Conservation (phyloP, 35 echinoderm and acorn worm genomes). For the Lytechinus pictus region DNA sequence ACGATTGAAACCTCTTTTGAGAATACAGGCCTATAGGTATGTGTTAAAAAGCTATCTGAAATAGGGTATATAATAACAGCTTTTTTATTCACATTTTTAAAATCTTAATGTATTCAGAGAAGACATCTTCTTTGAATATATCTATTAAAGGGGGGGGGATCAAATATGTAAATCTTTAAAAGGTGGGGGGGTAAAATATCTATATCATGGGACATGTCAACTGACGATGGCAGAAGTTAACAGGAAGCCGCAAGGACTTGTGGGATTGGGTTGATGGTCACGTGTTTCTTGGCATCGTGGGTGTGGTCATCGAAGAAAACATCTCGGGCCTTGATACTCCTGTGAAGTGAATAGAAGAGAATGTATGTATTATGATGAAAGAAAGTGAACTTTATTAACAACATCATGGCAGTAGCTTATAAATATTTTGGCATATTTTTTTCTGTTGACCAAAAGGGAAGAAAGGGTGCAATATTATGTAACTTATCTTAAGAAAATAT, state of each 20-base stretch:
- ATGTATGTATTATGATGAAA: too few species aligned
- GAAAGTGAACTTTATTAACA: too few species aligned
- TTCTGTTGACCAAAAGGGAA: too few species aligned
- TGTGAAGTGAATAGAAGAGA: constrained; percentile 9
- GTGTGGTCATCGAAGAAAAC: constrained; percentile 96
- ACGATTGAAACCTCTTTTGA: too few species aligned
- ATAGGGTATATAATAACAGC: background rate
- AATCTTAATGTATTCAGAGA: background rate
- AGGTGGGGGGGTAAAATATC: background rate
- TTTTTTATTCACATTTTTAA: background rate
- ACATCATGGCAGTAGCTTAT: too few species aligned
- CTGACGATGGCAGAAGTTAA: background rate
- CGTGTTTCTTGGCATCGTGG: constrained; percentile 88
- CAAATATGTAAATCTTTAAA: too few species aligned
- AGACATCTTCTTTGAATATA: background rate
- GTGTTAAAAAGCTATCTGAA: background rate
- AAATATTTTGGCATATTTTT: too few species aligned
- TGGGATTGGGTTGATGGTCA: constrained; percentile 75
- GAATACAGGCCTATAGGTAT: background rate
- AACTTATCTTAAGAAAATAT: too few species aligned
- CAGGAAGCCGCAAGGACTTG: constrained; percentile 70
- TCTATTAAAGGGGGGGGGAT: too few species aligned
- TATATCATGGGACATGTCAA: background rate
- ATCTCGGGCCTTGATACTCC: constrained; percentile 96
- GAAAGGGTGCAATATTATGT: too few species aligned